Base-by-base conservation (phyloP, 1,140 invertebrate species). In the Papilio xuthus region DNA sequence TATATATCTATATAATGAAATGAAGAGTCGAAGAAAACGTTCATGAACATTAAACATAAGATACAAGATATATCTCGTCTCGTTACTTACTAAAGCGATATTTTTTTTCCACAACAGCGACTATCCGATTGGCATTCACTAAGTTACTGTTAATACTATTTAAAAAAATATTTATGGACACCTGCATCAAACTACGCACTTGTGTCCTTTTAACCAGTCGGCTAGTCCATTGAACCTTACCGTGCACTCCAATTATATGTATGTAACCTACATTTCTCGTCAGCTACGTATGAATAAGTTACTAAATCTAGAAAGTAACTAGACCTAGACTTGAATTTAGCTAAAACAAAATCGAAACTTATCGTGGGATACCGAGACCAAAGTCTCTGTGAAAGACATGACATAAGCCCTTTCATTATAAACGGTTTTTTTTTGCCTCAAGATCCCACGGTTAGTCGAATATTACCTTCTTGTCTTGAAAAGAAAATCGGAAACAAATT, bases 141-240 rank as follows among this genome's bases (percentile, higher is more conserved):
- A 28, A 67, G 7, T 26, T 26, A 28, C 15, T 28, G 26, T 26
- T 20, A 18, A 13, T 60, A 60, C 23, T 20, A 20, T 20, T n/a
- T 37, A 60, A 60, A 60, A 60, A 23, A 23, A 60, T 12, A 23
- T 10, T 26, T 26, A 26, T 20, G 20, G 3, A 26, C 56, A 32
- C 60, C 60, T 67, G 26, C 60, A 67, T 4, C 3, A 15, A 67
- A 67, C 13, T 32, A 28, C 60, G 60, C 60, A 13, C 13, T 32
- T 67, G 20, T 56, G 60, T 67, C 60, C 26, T 67, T 67, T 67
- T 6, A 15, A 9, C 56, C 12, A 60, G 56, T 60, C 23, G 56
- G 26, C 20, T 28, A 67, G 60, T 67, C 60, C 60, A 67, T 32
- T 67, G 60, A 67, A 67, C 60, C 26, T 63, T 63, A 63, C 28